A percentile compares a stretch with the other conserved stretches of the same genome.
Conservation (phyloP, 2,888 invertebrate genomes). For the Polydesmus complanatus region DNA sequence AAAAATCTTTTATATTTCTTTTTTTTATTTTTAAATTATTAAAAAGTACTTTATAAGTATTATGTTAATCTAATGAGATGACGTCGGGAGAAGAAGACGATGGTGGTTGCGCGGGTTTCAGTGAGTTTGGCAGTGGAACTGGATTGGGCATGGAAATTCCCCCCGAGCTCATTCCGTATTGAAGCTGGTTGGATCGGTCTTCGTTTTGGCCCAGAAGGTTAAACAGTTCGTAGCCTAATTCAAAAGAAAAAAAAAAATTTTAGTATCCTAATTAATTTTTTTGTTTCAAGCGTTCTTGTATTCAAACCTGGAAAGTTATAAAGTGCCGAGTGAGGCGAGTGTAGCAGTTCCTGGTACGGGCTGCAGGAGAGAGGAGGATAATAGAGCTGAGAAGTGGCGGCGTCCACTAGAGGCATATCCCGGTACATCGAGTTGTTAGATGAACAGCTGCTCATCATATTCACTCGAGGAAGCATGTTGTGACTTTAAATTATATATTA, state of each 20-base stretch:
- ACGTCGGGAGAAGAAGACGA: not conserved
- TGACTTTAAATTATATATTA: no score
- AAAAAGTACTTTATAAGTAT: no score
- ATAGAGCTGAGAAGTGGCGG: not conserved
- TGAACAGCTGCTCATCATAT: not conserved
- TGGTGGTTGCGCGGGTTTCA: not conserved
- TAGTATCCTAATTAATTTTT: no score
- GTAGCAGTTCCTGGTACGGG: conserved; percentile 3
- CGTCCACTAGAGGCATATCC: conserved; percentile 9
- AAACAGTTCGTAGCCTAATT: conserved; percentile 6
- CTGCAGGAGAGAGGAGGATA: not conserved
- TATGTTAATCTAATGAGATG: not conserved
- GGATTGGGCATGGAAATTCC: not conserved
- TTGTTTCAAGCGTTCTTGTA: no score
- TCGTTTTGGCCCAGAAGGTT: conserved; percentile 6
- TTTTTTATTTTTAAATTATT: no score
- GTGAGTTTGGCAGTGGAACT: not conserved
- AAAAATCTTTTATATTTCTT: no score
- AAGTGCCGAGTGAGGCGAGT: not conserved
- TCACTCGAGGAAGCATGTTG: not conserved
- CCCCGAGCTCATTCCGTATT: not conserved
- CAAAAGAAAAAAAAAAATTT: not conserved
- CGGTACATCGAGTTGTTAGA: not conserved
- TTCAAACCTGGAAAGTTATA: conserved; percentile 10
- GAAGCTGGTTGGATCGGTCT: not conserved